phyloP scores from a whole-genome alignment of 2,797 vertebrate genomes.

The Sebastes alutus region DNA sequence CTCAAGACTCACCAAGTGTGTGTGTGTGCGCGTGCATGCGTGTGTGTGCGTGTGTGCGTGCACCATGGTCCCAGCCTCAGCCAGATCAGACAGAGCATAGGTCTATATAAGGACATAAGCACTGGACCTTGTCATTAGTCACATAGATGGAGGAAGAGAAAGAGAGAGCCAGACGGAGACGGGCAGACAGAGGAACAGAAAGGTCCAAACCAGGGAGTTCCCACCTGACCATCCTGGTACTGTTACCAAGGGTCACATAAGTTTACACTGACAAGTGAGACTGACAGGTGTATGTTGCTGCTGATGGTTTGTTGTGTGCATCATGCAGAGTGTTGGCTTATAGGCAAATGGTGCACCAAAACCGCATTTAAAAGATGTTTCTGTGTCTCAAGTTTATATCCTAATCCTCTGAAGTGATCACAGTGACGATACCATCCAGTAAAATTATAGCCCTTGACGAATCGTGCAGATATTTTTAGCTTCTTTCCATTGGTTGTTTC shows the following conservation, averaged over 20 bases:
- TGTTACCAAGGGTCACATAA: background rate
- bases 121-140: conserved; percentile 78
- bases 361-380: background rate
- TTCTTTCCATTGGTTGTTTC: conserved; percentile 17
- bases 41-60: conserved; percentile 5
- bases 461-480: conserved; percentile 41
- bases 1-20: conserved; percentile 18
- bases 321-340: no score
- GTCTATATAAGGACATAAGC: conserved; percentile 85
- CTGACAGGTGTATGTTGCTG: background rate
- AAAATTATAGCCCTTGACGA: conserved; percentile 12
- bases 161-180: conserved; percentile 54
- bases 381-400: background rate
- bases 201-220: conserved; percentile 8
- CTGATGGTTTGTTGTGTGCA: background rate
- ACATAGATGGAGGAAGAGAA: conserved; percentile 68
- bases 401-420: background rate
- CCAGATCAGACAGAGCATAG: conserved; percentile 66
- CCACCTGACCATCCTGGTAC: conserved; percentile 25
- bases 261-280: background rate
- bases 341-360: background rate
- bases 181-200: conserved; percentile 28
- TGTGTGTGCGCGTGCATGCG: background rate
- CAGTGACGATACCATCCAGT: background rate
- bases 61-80: conserved; percentile 44